A percentile compares a stretch with the other conserved stretches of the same genome.
Evolutionary conservation across 2,888 invertebrate genomes (phyloP).

Genomic region (Cerastis rubricosa): DNA sequence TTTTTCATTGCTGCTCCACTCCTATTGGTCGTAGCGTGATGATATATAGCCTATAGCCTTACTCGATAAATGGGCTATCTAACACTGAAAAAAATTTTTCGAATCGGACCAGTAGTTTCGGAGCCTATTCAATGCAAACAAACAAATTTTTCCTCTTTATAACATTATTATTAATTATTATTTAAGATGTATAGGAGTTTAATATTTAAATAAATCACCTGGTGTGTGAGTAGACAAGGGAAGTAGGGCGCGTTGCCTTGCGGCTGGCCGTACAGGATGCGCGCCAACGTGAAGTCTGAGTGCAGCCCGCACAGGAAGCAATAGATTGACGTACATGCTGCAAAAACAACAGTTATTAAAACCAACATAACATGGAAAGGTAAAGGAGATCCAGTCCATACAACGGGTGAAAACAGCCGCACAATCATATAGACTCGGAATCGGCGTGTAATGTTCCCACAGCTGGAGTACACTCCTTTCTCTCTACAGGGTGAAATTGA

Average conservation of each 20-base stretch:
- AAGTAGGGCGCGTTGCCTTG: conserved; percentile 93
- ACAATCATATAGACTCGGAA: background rate
- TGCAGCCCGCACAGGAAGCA: conserved; percentile 97
- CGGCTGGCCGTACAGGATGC: conserved; percentile 94
- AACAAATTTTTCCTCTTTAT: no score
- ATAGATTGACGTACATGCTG: conserved; percentile 95
- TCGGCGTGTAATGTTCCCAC: background rate
- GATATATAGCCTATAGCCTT: no score
- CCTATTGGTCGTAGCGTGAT: no score
- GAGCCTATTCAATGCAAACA: no score
- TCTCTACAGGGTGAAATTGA: no score
- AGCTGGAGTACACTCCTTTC: background rate
- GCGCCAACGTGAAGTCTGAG: conserved; percentile 96
- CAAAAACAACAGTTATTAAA: conserved; percentile 27
- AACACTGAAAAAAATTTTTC: no score
- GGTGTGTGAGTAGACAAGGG: conserved; percentile 91
- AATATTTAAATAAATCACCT: conserved; percentile 73
- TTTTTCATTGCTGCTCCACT: no score
- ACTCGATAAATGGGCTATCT: no score
- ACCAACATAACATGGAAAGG: background rate
- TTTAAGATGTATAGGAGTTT: background rate
- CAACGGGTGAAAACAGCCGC: background rate
- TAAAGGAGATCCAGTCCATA: background rate
- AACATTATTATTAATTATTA: no score
- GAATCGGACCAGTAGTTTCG: no score